A percentile compares a stretch with the other conserved stretches of the same genome.
Evolutionary conservation across 1,140 invertebrate genomes (phyloP).

Genomic region (Sarcophaga bullata): DNA sequence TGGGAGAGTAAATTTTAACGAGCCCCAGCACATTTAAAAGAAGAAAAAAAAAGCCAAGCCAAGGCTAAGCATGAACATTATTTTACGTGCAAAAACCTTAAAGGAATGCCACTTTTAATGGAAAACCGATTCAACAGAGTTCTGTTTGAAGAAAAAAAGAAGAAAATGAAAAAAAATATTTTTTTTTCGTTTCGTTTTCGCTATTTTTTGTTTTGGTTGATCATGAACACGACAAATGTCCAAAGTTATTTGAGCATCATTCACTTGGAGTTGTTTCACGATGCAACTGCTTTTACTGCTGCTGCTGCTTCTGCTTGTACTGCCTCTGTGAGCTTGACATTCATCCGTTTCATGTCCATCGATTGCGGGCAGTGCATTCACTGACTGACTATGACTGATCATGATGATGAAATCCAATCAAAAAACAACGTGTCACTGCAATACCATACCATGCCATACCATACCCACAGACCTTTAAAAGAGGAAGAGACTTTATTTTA

Average conservation of each 20-base stretch:
- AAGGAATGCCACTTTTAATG: background rate
- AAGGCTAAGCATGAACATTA: constrained; percentile 5
- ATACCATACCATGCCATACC: background rate
- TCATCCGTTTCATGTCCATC: constrained; percentile 21
- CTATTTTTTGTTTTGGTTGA: background rate
- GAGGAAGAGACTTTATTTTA: background rate
- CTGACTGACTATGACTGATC: no score
- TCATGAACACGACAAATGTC: constrained; percentile 26
- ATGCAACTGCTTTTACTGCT: background rate
- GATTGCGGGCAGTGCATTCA: background rate
- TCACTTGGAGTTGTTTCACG: constrained; percentile 6
- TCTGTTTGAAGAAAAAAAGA: no score
- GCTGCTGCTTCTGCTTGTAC: background rate
- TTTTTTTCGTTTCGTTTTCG: no score
- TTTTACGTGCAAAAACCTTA: background rate
- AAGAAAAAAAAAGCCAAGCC: no score
- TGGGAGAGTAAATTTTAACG: constrained; percentile 21
- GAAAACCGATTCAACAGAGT: background rate
- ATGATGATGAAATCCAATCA: constrained; percentile 26
- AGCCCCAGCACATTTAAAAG: background rate
- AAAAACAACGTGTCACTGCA: constrained; percentile 1
- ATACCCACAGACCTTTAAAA: no score
- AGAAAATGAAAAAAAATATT: no score
- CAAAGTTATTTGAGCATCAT: constrained; percentile 24
- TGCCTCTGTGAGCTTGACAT: background rate